Evolutionary conservation across 2,888 invertebrate genomes (phyloP).

Genomic region (Deilephila porcellus): DNA sequence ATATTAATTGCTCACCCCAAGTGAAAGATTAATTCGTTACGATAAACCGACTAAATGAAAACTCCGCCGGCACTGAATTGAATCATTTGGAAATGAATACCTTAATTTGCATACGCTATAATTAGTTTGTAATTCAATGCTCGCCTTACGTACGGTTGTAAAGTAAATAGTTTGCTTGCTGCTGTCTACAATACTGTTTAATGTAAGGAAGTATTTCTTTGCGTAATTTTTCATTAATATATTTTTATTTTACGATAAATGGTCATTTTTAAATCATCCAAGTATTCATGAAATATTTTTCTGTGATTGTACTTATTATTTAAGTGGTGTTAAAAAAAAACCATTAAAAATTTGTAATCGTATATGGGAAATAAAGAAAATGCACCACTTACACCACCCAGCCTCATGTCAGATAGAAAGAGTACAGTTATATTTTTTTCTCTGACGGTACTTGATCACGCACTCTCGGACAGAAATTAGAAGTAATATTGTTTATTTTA

Average conservation of each 20-base stretch:
- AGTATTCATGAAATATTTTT: too few relatives aligned
- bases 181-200: constrained; percentile 6
- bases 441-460: not conserved
- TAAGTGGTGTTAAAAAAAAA: too few relatives aligned
- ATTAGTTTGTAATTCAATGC: constrained; percentile 71
- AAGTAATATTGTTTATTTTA: constrained; percentile 56
- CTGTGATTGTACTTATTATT: too few relatives aligned
- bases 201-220: not conserved
- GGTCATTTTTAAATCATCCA: too few relatives aligned
- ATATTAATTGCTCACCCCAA: constrained; percentile 52
- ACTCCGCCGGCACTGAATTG: constrained; percentile 67
- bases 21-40: constrained; percentile 60
- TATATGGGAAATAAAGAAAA: too few relatives aligned
- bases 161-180: not conserved
- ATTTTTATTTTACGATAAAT: not conserved
- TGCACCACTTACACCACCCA: too few relatives aligned
- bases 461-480: not conserved
- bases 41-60: constrained; percentile 74
- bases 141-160: constrained; percentile 39
- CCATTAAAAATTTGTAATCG: too few relatives aligned
- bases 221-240: not conserved
- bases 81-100: constrained; percentile 74
- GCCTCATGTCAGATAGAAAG: too few relatives aligned
- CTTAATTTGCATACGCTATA: constrained; percentile 76
- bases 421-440: not conserved